These are phyloP conservation scores for Passerculus sandwichensis DNA, from an alignment of 2,797 vertebrate species.

Conservation along the genomic window DNA sequence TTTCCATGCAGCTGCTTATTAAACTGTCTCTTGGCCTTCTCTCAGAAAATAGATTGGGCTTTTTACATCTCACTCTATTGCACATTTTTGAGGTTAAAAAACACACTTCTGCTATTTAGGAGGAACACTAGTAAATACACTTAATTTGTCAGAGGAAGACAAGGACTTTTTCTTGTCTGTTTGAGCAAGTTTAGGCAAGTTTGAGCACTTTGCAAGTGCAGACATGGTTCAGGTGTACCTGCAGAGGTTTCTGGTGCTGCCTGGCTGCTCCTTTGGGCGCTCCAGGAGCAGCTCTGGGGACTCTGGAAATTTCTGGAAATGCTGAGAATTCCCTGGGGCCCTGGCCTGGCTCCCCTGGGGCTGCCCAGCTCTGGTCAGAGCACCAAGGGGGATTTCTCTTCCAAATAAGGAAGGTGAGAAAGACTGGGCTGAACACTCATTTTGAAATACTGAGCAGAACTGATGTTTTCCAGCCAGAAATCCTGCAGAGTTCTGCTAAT, in stretches of 20 bases:
- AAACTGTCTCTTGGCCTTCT: not conserved
- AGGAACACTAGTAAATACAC: not conserved
- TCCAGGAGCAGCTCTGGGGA: not conserved
- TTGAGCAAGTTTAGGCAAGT: not conserved
- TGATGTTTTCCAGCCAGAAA: not conserved
- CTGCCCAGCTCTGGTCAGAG: not conserved
- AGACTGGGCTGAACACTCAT: not conserved
- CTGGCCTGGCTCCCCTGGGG: not conserved
- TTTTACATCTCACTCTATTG: not conserved
- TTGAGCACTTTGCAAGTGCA: not conserved
- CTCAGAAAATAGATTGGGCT: not conserved
- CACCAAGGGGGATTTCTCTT: not conserved
- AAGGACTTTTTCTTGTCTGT: not conserved
- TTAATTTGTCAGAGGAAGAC: not conserved
- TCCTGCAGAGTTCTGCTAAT: not conserved
- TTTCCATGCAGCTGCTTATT: not conserved
- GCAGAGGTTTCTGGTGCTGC: not conserved
- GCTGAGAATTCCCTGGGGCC: fast-evolving
- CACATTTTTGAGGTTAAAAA: not conserved
- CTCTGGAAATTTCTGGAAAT: fast-evolving
- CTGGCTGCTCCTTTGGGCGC: not conserved
- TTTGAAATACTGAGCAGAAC: not conserved
- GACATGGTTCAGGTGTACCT: not conserved
- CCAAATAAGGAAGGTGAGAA: not conserved
- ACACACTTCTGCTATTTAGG: not conserved